These are phyloP conservation scores for Spilarctia lutea DNA, from an alignment of 2,888 invertebrate genomes.

Conservation along the genomic window DNA sequence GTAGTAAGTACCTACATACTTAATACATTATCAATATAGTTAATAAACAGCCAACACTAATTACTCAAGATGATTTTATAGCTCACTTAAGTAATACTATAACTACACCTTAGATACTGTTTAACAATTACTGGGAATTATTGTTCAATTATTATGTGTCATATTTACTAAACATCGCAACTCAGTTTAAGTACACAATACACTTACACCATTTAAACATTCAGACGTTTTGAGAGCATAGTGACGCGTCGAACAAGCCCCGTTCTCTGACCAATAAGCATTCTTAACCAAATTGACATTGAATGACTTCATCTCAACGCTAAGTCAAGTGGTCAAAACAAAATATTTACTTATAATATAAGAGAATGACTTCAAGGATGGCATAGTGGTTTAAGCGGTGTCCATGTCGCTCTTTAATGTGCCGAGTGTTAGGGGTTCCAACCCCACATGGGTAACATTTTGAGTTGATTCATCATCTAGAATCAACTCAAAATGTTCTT, in stretches of 20 bases:
- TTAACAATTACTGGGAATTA: background rate
- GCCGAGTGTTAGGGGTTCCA: too few species aligned
- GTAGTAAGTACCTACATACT: background rate
- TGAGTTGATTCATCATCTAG: too few species aligned
- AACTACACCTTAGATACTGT: background rate
- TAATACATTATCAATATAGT: background rate
- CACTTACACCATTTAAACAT: background rate
- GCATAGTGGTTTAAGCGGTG: too few species aligned
- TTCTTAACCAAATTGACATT: too few species aligned
- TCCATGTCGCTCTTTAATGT: too few species aligned
- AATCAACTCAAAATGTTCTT: too few species aligned
- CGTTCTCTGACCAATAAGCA: too few species aligned
- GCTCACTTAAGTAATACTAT: background rate
- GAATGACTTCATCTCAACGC: too few species aligned
- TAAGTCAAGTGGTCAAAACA: too few species aligned
- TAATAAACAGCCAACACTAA: conserved; percentile 5
- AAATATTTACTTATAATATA: too few species aligned
- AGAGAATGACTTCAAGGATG: too few species aligned
- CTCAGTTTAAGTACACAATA: background rate
- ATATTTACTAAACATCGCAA: background rate
- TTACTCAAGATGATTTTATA: background rate
- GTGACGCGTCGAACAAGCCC: background rate
- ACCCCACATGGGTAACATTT: too few species aligned
- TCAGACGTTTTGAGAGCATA: background rate
- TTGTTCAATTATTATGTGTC: background rate